Evolutionary conservation across 2,113 vertebrate genomes (phyloP).

Genomic region (Martes martes): DNA sequence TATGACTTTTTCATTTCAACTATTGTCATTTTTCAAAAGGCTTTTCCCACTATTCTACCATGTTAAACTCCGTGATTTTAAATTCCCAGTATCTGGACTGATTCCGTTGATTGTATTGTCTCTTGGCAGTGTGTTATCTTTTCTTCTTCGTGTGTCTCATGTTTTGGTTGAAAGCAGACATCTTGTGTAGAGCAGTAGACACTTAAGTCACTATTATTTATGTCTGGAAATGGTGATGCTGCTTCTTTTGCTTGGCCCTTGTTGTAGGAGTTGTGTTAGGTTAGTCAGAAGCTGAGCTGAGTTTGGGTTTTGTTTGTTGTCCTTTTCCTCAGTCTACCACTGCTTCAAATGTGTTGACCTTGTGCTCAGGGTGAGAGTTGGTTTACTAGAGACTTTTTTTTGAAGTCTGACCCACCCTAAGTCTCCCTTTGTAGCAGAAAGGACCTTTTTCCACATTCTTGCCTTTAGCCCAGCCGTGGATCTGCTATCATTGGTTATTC

Average conservation of each 20-base stretch:
- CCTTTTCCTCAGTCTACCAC: background rate
- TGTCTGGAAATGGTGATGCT: background rate
- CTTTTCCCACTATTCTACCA: background rate
- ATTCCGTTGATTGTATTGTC: background rate
- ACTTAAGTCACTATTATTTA: background rate
- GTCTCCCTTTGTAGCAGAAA: background rate
- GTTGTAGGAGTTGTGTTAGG: background rate
- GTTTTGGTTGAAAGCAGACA: background rate
- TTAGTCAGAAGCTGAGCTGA: background rate
- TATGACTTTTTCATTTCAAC: background rate
- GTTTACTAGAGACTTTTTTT: background rate
- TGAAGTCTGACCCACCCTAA: background rate
- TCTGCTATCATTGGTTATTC: background rate
- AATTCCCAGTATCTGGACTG: background rate
- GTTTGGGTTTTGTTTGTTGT: background rate
- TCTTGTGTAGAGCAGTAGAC: background rate
- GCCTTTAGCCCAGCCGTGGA: background rate
- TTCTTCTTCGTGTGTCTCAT: background rate
- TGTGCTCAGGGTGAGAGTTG: background rate
- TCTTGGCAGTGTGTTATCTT: background rate
- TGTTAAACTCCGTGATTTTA: background rate
- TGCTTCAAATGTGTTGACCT: background rate
- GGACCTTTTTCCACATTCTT: background rate
- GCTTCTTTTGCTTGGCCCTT: background rate
- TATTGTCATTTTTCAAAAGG: background rate